Evolutionary conservation across 2,113 vertebrate species (phyloP).

Genomic region (Campylomormyrus tamandua): DNA sequence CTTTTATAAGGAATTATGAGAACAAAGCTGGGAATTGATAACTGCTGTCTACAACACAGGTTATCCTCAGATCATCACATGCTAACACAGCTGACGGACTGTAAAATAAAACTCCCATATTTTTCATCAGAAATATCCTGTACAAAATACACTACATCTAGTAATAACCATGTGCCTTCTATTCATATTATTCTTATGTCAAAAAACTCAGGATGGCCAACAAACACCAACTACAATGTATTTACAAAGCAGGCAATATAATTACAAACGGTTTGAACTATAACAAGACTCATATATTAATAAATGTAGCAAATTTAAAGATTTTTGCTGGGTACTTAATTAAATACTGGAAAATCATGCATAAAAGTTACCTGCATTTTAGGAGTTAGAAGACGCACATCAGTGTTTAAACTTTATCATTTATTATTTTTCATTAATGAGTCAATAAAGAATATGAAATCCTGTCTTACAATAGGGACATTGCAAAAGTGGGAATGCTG

Average conservation of each 20-base stretch:
- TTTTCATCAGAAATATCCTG: neutral
- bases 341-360: neutral
- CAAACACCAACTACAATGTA: neutral
- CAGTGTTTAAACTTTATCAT: neutral
- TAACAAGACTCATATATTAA: neutral
- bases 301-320: neutral
- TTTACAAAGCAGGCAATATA: neutral
- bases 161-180: neutral
- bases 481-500: neutral
- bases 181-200: neutral
- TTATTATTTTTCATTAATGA: neutral
- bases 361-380: neutral
- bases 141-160: neutral
- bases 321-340: neutral
- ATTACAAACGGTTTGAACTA: neutral
- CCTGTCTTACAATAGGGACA: neutral
- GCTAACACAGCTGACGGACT: neutral
- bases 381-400: neutral
- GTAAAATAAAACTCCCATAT: neutral
- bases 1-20: neutral
- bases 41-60: neutral
- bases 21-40: neutral
- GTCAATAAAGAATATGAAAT: neutral
- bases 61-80: neutral
- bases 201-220: neutral